Base-by-base conservation (phyloP, 2,888 invertebrate genomes). In the Erebia aethiops region DNA sequence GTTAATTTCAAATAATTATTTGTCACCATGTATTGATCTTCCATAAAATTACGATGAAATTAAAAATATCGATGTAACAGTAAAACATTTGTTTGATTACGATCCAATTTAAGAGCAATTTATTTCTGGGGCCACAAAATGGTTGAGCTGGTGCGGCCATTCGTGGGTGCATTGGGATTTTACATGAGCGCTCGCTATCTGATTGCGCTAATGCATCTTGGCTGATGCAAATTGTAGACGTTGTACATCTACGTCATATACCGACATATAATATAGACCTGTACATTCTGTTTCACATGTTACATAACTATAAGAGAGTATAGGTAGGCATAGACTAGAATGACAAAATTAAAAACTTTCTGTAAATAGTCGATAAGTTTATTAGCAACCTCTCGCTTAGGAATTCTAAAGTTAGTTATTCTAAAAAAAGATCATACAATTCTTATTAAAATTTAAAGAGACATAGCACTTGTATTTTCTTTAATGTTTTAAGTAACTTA, bases 1-100 rank as follows among this genome's bases (percentile, higher is more conserved):
- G 90, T 90, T 90, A 84, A 89, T 91, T 92, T 92, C 90, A 88
- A 64, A 85, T 90, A 91, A 91, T 91, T 86, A 89, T 90, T 91
- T 91, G 90, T 92, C 93, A 93, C 89, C 91, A 91, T 93, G 92
- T 93, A 93, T 92, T 91, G 93, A 92, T 93, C 93, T 92, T 93
- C 93, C 93, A 93, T 93, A 93, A 92, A 91, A 91, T 92, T 93
- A 93, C 90, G 92, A 92, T 91, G 92, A 92, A 92, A 93, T 92
- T 92, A 92, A 93, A 87, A 91, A 90, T 93, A 92, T 93, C 87
- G 93, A 93, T 93, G 93, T 93, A 93, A 92, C 90, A 92, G 88
- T 89, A 88, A 49, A 73, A 81, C 74, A 81, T 85, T 90, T 83
- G 87, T 91, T 92, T 88, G 80, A 88, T 90, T 91, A 83, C 56